Percentiles rank a stretch among this genome's conserved stretches.
phyloP scores from a whole-genome alignment of 2,113 vertebrate genomes.

The Oxyura jamaicensis region DNA sequence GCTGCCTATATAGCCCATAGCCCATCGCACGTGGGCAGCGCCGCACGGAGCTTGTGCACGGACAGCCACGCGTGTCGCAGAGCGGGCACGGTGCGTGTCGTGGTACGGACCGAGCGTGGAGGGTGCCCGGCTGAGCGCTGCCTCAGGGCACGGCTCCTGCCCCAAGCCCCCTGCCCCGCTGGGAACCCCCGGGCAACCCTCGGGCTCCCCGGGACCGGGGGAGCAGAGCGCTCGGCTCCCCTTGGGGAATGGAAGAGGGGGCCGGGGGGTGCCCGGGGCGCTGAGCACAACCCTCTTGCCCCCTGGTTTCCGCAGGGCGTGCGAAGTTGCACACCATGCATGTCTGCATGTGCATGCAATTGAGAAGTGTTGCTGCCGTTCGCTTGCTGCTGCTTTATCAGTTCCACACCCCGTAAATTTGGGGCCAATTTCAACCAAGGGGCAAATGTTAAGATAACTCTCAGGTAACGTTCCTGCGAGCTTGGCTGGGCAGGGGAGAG shows the following conservation, averaged over 20 bases:
- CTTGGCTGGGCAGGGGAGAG: not conserved
- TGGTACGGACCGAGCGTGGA: too few species aligned
- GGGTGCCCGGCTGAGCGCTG: too few species aligned
- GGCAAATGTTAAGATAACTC: not conserved
- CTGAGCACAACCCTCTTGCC: not conserved
- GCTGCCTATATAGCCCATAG: not conserved
- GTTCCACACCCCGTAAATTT: not conserved
- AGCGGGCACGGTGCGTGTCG: fast-evolving
- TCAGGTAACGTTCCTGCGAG: not conserved
- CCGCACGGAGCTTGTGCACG: not conserved
- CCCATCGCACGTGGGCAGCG: not conserved
- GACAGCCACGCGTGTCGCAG: not conserved
- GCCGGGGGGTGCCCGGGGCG: not conserved
- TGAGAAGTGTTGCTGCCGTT: not conserved
- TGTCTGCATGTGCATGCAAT: not conserved
- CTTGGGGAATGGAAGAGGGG: not conserved
- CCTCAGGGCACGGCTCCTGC: too few species aligned
- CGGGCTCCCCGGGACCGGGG: too few species aligned
- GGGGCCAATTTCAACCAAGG: not conserved
- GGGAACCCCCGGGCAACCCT: too few species aligned
- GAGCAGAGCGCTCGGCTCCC: not conserved
- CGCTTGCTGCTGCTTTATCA: not conserved
- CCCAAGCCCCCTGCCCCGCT: too few species aligned
- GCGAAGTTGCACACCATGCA: fast-evolving
- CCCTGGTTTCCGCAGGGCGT: not conserved